phyloP scores from a whole-genome alignment of 2,113 vertebrate species.

The Damaliscus lunatus region DNA sequence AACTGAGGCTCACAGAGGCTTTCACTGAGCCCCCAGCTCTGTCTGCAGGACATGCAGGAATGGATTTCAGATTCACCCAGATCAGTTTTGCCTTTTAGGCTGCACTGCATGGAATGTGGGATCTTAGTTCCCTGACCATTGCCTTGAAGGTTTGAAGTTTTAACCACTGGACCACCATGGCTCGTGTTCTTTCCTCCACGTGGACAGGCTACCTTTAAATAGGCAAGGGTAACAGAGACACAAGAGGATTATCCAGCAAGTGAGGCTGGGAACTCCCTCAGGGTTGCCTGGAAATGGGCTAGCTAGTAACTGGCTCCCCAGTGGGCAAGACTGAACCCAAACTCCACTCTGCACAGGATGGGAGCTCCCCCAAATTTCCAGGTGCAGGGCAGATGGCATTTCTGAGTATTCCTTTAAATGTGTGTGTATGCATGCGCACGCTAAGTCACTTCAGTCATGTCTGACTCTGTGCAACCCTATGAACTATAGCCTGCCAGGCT shows the following conservation, averaged over 20 bases:
- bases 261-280: background rate
- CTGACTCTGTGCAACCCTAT: background rate
- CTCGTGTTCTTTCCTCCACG: background rate
- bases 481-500: background rate
- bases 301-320: background rate
- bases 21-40: background rate
- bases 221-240: background rate
- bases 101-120: background rate
- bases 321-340: background rate
- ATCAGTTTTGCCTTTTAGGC: background rate
- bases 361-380: background rate
- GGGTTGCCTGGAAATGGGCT: background rate
- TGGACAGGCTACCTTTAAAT: background rate
- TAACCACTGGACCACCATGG: background rate
- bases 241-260: background rate
- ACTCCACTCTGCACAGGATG: background rate
- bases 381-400: background rate
- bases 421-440: accelerated
- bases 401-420: background rate
- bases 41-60: background rate
- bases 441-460: background rate
- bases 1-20: background rate
- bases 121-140: background rate
- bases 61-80: background rate
- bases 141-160: background rate